Conservation (phyloP, 2,113 vertebrate species). For the Perca fluviatilis region DNA sequence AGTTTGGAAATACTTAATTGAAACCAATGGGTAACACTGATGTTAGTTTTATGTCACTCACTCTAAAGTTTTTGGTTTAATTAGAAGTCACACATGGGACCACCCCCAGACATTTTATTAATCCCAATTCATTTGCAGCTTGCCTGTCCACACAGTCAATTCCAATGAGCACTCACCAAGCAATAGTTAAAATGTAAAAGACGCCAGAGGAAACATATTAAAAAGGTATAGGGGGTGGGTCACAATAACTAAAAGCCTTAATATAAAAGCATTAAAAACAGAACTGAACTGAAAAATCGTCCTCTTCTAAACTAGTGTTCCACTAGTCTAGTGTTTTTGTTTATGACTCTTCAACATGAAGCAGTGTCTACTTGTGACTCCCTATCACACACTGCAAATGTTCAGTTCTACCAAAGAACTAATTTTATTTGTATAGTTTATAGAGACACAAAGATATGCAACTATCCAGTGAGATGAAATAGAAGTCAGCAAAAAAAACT, state of each 20-base stretch:
- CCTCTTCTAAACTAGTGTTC: too few relatives aligned
- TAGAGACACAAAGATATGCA: neutral
- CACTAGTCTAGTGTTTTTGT: too few relatives aligned
- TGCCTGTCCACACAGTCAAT: too few relatives aligned
- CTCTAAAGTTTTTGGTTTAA: neutral
- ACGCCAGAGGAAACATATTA: too few relatives aligned
- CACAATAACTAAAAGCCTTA: too few relatives aligned
- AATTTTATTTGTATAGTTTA: neutral
- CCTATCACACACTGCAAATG: neutral
- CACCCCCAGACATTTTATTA: neutral
- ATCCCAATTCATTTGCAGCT: neutral
- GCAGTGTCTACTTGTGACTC: too few relatives aligned
- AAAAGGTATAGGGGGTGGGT: too few relatives aligned
- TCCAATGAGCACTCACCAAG: too few relatives aligned
- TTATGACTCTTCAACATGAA: neutral
- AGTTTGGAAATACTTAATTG: neutral
- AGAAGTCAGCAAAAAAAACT: neutral
- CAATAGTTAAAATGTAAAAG: too few relatives aligned
- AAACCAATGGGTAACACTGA: neutral
- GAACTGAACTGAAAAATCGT: neutral
- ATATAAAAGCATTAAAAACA: too few relatives aligned
- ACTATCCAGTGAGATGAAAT: neutral
- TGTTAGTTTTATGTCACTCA: neutral
- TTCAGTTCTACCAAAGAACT: neutral
- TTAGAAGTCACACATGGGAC: neutral